Conservation (phyloP, 2,888 invertebrate species). For the Baccha elongata region DNA sequence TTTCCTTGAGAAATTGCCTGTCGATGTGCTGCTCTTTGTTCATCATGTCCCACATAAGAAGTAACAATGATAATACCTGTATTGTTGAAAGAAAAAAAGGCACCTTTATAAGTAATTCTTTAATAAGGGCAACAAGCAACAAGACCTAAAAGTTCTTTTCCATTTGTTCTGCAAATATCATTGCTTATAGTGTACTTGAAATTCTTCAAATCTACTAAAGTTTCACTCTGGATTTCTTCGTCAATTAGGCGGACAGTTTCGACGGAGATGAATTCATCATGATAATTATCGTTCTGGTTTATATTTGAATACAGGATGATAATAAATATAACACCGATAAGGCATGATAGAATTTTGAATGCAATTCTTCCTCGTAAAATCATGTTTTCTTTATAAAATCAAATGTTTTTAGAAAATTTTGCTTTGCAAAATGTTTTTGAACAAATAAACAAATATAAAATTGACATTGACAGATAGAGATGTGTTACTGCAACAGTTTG, state of each 20-base stretch:
- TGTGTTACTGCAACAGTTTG: not conserved
- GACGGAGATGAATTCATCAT: constrained; percentile 77
- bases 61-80: constrained; percentile 86
- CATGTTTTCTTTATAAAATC: constrained; percentile 76
- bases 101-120: not conserved
- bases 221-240: constrained; percentile 39
- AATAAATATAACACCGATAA: constrained; percentile 76
- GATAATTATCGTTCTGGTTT: constrained; percentile 74
- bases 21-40: constrained; percentile 87
- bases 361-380: constrained; percentile 78
- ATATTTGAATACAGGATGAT: constrained; percentile 77
- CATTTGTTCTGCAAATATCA: constrained; percentile 76
- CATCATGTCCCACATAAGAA: constrained; percentile 89
- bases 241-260: constrained; percentile 47
- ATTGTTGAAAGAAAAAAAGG: not conserved
- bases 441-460: constrained; percentile 1
- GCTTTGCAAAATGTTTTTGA: not conserved
- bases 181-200: constrained; percentile 78
- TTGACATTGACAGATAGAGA: not conserved
- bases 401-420: too few species aligned
- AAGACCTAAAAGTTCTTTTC: constrained; percentile 79
- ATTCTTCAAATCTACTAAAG: constrained; percentile 78
- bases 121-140: not conserved
- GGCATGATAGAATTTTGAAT: constrained; percentile 77
- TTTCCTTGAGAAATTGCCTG: constrained; percentile 85